These are phyloP conservation scores for Cydia splendana DNA, from an alignment of 1,140 invertebrate species.

Conservation along the genomic window DNA sequence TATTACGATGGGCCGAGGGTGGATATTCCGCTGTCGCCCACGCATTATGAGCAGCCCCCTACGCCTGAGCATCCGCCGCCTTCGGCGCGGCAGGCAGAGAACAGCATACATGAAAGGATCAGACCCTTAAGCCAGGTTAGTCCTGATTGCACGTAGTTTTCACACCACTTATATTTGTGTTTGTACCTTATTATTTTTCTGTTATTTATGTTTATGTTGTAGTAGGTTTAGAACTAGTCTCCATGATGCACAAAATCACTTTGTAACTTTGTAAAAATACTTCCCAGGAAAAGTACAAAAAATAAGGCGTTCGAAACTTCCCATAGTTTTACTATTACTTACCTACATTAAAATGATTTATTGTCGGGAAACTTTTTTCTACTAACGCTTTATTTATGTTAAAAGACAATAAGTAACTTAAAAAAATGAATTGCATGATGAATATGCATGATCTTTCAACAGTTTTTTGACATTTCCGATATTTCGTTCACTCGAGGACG, in stretches of 20 bases:
- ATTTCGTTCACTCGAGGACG: neutral
- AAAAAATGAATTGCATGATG: neutral
- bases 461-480: neutral
- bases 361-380: neutral
- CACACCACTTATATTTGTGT: neutral
- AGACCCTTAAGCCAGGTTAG: conserved; percentile 92
- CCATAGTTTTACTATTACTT: neutral
- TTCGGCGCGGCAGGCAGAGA: conserved; percentile 93
- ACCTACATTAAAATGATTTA: neutral
- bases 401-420: neutral
- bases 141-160: conserved; percentile 54
- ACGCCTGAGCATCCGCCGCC: conserved; percentile 97
- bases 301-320: neutral
- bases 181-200: neutral
- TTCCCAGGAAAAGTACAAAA: neutral
- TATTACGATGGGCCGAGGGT: conserved; percentile 66
- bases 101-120: conserved; percentile 94
- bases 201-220: conserved; percentile 5
- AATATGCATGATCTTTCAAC: neutral
- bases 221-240: neutral
- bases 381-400: neutral
- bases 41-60: conserved; percentile 94
- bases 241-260: neutral
- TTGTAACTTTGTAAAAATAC: neutral
- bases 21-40: conserved; percentile 87